Evolutionary conservation across 2,888 invertebrate genomes (phyloP).

Genomic region (Coelinius sp.): DNA sequence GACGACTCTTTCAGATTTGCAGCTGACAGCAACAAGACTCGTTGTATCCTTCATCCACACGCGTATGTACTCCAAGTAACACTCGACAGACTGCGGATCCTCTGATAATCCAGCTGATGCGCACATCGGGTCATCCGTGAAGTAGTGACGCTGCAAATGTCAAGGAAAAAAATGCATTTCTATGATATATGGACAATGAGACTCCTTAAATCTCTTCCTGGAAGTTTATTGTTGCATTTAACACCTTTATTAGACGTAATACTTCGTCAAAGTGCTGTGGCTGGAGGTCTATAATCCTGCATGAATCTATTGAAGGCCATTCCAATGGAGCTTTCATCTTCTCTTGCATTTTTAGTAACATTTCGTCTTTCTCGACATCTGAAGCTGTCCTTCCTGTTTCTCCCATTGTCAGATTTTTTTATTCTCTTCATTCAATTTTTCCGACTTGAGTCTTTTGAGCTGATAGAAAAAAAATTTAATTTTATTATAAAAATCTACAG

Average conservation of each 20-base stretch:
- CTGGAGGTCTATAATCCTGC: constrained; percentile 57
- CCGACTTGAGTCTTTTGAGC: neutral
- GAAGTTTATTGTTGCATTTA: constrained; percentile 1
- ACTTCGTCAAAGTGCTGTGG: constrained; percentile 58
- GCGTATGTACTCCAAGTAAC: constrained; percentile 53
- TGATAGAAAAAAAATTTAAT: neutral
- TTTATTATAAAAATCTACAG: too few relatives aligned
- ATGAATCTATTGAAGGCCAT: constrained; percentile 54
- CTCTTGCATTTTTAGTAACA: constrained; percentile 43
- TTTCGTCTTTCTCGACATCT: constrained; percentile 44
- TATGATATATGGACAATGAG: neutral
- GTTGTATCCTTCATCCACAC: constrained; percentile 61
- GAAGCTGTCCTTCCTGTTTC: constrained; percentile 25
- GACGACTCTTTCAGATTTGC: constrained; percentile 56
- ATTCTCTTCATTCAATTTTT: neutral
- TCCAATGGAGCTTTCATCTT: constrained; percentile 54
- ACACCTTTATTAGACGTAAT: constrained; percentile 60
- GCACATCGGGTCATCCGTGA: constrained; percentile 61
- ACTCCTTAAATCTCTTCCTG: constrained; percentile 1
- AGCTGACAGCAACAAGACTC: constrained; percentile 60
- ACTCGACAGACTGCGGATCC: constrained; percentile 53
- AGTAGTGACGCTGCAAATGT: constrained; percentile 57
- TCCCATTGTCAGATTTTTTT: neutral
- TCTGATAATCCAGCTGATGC: constrained; percentile 49
- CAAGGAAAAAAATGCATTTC: neutral